Percentiles rank a stretch among this genome's conserved stretches.
phyloP scores from a whole-genome alignment of 2,113 vertebrate genomes.

The Chloropsis hardwickii region DNA sequence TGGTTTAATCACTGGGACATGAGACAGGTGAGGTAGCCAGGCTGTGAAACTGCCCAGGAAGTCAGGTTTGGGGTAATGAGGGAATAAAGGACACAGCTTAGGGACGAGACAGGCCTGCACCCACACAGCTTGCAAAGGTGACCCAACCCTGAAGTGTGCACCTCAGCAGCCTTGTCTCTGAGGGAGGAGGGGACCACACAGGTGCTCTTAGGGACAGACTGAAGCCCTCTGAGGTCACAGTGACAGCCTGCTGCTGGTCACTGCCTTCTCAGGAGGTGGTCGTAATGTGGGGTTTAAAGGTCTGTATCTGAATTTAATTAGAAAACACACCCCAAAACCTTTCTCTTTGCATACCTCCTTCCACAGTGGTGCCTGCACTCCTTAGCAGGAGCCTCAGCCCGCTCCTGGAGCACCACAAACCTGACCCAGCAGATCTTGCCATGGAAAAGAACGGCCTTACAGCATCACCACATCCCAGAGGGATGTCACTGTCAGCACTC shows the following conservation, averaged over 20 bases:
- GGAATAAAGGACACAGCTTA: not conserved
- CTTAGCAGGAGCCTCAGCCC: not conserved
- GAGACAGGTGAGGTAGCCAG: not conserved
- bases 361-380: not conserved
- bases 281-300: not conserved
- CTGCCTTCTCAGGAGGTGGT: not conserved
- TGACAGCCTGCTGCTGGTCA: not conserved
- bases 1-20: not conserved
- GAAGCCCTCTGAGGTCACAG: accelerated
- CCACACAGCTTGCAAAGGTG: not conserved
- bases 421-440: not conserved
- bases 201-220: not conserved
- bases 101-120: not conserved
- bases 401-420: not conserved
- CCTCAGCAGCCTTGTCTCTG: not conserved
- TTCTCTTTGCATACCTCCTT: not conserved
- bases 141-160: not conserved
- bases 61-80: not conserved
- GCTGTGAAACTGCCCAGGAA: not conserved
- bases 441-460: not conserved
- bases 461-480: not conserved
- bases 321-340: not conserved
- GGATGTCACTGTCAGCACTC: not conserved
- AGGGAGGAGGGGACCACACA: not conserved
- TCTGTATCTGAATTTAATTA: not conserved